phyloP scores from a whole-genome alignment of 1,140 invertebrate species.

The Bursaphelenchus mucronatus region DNA sequence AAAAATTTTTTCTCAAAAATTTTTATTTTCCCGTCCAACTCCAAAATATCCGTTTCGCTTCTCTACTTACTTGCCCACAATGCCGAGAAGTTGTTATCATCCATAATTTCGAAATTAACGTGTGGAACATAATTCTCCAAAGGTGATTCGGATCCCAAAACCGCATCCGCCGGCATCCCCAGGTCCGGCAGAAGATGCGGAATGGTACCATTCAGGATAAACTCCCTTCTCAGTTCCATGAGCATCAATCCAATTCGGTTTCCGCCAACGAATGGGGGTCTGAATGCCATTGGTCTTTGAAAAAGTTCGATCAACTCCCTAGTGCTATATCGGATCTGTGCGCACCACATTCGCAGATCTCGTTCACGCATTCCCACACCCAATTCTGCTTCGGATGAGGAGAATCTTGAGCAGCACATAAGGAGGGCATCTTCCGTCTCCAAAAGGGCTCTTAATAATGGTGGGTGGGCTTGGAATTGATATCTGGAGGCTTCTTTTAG shows the following conservation, averaged over 20 bases:
- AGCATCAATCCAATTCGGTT: conserved; percentile 56
- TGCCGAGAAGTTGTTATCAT: conserved; percentile 38
- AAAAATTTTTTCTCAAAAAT: too few species aligned
- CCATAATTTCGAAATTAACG: conserved; percentile 47
- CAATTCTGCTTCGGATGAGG: conserved; percentile 52
- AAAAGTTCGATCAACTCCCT: conserved; percentile 57
- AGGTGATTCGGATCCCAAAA: conserved; percentile 57
- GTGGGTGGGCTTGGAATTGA: conserved; percentile 56
- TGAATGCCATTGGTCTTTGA: conserved; percentile 50
- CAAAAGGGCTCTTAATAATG: conserved; percentile 48
- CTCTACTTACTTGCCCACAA: conserved; percentile 53
- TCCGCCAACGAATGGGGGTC: conserved; percentile 57
- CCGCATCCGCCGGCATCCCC: conserved; percentile 44
- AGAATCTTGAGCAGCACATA: conserved; percentile 51
- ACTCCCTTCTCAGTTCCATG: conserved; percentile 59
- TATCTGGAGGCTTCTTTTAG: conserved; percentile 49
- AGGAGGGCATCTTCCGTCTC: conserved; percentile 56
- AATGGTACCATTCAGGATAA: conserved; percentile 56
- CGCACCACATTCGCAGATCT: conserved; percentile 49
- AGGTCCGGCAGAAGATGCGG: conserved; percentile 55
- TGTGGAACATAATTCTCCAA: conserved; percentile 50
- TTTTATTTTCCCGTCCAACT: too few species aligned
- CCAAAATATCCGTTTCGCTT: not conserved
- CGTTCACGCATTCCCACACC: conserved; percentile 55
- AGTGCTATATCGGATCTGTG: conserved; percentile 38